These are phyloP conservation scores for Polymixis flavicincta DNA, from an alignment of 2,888 invertebrate species.

Conservation along the genomic window DNA sequence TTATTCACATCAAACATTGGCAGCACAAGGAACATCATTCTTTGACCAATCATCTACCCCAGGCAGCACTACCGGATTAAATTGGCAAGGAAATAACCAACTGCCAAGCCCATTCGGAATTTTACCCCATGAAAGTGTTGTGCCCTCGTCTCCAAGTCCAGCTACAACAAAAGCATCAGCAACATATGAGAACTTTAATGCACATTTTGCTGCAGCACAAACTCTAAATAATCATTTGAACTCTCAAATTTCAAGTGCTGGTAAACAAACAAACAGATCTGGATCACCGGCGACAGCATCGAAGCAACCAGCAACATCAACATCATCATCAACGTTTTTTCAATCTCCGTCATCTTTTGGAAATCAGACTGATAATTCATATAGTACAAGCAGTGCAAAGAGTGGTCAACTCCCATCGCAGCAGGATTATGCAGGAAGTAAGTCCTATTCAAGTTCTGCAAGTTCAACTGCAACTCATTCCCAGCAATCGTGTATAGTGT, in stretches of 20 bases:
- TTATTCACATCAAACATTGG: slow-evolving; percentile 91
- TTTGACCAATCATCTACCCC: slow-evolving; percentile 92
- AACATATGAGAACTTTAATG: slow-evolving; percentile 93
- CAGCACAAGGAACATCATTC: slow-evolving; percentile 91
- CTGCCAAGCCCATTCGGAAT: slow-evolving; percentile 94
- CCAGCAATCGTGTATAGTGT: slow-evolving; percentile 94
- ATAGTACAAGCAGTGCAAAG: slow-evolving; percentile 90
- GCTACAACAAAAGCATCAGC: slow-evolving; percentile 91
- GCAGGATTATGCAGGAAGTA: slow-evolving; percentile 91
- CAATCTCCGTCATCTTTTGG: slow-evolving; percentile 91
- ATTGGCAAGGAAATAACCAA: slow-evolving; percentile 94
- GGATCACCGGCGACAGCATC: slow-evolving; percentile 90
- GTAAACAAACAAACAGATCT: slow-evolving; percentile 90
- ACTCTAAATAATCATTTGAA: slow-evolving; percentile 92
- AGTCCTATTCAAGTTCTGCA: slow-evolving; percentile 91
- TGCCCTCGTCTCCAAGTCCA: slow-evolving; percentile 91
- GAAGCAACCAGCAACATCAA: slow-evolving; percentile 88
- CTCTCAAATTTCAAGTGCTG: slow-evolving; percentile 91
- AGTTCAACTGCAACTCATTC: slow-evolving; percentile 90
- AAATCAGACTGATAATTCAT: slow-evolving; percentile 90
- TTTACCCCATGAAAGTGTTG: slow-evolving; percentile 94
- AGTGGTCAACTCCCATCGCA: slow-evolving; percentile 89
- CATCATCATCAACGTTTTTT: slow-evolving; percentile 91
- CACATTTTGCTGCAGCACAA: slow-evolving; percentile 93
- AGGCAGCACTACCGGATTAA: slow-evolving; percentile 87